A percentile compares a stretch with the other conserved stretches of the same genome.
Evolutionary conservation across 2,797 vertebrate species (phyloP).

Genomic region (Zenarchopterus dispar): DNA sequence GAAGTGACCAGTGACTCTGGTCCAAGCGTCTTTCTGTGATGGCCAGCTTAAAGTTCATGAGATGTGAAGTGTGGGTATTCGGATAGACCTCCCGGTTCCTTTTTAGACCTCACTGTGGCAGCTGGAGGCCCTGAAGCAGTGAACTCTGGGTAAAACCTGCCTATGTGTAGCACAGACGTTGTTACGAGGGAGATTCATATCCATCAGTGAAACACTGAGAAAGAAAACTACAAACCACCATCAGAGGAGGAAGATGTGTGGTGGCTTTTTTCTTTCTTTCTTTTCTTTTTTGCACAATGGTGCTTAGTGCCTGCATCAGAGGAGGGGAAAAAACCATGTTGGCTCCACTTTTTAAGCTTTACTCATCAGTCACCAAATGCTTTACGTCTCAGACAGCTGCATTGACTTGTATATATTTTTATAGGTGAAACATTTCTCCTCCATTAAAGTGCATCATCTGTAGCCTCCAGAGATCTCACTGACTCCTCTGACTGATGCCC

Average conservation of each 20-base stretch:
- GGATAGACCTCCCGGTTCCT: slow-evolving; percentile 27
- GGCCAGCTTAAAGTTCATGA: neutral
- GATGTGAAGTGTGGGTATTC: neutral
- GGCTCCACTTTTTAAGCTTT: slow-evolving; percentile 74
- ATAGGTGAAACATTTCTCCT: slow-evolving; percentile 30
- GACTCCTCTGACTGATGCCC: slow-evolving; percentile 11
- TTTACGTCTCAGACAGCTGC: slow-evolving; percentile 63
- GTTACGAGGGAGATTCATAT: slow-evolving; percentile 15
- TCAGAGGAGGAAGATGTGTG: slow-evolving; percentile 17
- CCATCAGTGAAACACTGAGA: slow-evolving; percentile 7
- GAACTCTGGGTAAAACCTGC: slow-evolving; percentile 52
- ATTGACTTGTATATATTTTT: slow-evolving; percentile 55
- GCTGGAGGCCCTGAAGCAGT: slow-evolving; percentile 39
- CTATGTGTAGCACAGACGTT: slow-evolving; percentile 70
- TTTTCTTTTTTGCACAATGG: slow-evolving; percentile 44
- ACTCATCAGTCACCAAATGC: slow-evolving; percentile 74
- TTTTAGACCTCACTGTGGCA: slow-evolving; percentile 49
- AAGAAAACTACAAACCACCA: neutral
- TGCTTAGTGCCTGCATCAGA: slow-evolving; percentile 71
- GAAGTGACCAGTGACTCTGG: too few relatives aligned
- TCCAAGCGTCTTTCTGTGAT: neutral
- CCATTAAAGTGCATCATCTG: slow-evolving; percentile 33
- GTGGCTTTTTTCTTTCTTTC: neutral
- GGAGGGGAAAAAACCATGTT: neutral
- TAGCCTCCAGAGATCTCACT: slow-evolving; percentile 59